phyloP scores from a whole-genome alignment of 2,797 vertebrate species.

The Tenualosa ilisha region DNA sequence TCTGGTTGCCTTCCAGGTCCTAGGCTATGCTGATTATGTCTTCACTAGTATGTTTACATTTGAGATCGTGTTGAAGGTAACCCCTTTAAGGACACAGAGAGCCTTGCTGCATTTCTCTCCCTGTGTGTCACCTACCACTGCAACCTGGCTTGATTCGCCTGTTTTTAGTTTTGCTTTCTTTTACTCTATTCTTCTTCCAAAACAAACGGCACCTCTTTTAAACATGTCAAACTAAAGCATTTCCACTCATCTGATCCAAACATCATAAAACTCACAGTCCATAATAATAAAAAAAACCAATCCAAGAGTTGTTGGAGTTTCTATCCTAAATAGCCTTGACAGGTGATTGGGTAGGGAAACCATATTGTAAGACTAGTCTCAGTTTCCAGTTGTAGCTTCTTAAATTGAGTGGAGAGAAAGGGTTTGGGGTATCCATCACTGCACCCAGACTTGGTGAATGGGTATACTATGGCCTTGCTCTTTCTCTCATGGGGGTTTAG shows the following conservation, averaged over 20 bases:
- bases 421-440: not conserved
- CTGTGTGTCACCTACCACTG: constrained; percentile 86
- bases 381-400: not conserved
- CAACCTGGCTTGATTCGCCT: constrained; percentile 85
- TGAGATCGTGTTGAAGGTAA: constrained; percentile 98
- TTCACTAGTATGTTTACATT: constrained; percentile 91
- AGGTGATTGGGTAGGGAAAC: constrained; percentile 68
- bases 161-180: constrained; percentile 70
- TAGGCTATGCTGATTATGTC: constrained; percentile 91
- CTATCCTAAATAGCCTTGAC: not conserved
- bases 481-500: constrained; percentile 42
- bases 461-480: constrained; percentile 46
- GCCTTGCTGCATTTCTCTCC: constrained; percentile 83
- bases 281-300: constrained; percentile 30
- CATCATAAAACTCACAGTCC: constrained; percentile 52
- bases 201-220: constrained; percentile 77
- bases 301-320: constrained; percentile 61
- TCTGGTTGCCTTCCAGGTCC: constrained; percentile 90
- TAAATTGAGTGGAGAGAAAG: not conserved
- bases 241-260: constrained; percentile 35
- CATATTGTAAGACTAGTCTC: not conserved
- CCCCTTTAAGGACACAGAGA: constrained; percentile 77
- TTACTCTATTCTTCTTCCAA: constrained; percentile 60
- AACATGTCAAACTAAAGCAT: constrained; percentile 53
- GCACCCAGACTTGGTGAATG: not conserved